A percentile compares a stretch with the other conserved stretches of the same genome.
Conservation (phyloP, 35 echinoderm and acorn worm genomes). For the Holothuria glaberrima region DNA sequence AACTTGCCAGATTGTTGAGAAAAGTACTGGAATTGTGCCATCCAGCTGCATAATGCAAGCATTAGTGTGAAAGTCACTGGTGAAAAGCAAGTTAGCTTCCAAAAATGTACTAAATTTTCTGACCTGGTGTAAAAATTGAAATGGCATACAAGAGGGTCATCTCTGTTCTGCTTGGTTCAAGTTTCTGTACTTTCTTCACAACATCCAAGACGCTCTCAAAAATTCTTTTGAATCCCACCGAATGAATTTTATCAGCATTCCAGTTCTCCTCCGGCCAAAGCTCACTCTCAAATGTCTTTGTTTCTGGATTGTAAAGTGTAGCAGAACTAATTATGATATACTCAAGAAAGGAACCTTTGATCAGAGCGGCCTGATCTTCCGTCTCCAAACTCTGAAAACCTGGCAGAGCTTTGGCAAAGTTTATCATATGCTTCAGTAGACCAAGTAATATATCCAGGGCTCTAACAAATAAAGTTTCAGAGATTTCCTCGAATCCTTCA, state of each 20-base stretch:
- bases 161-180: conserved; percentile 59
- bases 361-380: conserved; percentile 80
- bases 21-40: too few species aligned
- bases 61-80: too few species aligned
- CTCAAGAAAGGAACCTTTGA: conserved; percentile 82
- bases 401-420: conserved; percentile 77
- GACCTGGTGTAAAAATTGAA: conserved; percentile 84
- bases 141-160: conserved; percentile 68
- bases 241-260: conserved; percentile 21
- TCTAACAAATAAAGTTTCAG: conserved; percentile 46
- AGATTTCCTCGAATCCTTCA: conserved; percentile 11
- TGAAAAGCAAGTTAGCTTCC: too few species aligned
- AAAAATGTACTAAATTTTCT: background rate
- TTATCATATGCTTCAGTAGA: conserved; percentile 81
- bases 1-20: too few species aligned
- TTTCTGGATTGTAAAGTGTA: conserved; percentile 66
- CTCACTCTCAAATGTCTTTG: conserved; percentile 58
- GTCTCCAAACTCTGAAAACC: conserved; percentile 64
- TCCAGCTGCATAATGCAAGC: too few species aligned
- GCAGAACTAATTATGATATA: conserved; percentile 70
- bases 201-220: conserved; percentile 26
- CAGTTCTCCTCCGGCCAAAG: conserved; percentile 58
- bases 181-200: conserved; percentile 62
- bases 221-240: conserved; percentile 63
- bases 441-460: conserved; percentile 79